Conservation (phyloP, 2,888 invertebrate species). For the Choreutis nemorana region DNA sequence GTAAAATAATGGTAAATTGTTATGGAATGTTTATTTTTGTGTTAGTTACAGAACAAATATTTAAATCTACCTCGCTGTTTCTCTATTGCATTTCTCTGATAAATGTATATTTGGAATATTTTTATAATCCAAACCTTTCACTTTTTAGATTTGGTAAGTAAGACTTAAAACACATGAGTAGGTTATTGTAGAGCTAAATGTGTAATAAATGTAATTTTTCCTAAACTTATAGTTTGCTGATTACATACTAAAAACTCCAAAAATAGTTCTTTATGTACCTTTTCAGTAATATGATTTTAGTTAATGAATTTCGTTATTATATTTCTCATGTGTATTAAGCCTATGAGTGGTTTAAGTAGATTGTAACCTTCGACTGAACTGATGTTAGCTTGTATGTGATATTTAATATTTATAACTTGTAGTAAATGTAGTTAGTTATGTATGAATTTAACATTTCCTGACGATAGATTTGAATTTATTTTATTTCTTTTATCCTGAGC, state of each 20-base stretch:
- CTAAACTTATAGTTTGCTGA: not conserved
- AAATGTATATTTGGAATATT: too few relatives aligned
- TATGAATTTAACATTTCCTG: conserved; percentile 31
- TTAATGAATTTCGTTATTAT: too few relatives aligned
- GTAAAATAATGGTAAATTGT: conserved; percentile 2
- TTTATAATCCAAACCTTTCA: too few relatives aligned
- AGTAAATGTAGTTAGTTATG: conserved; percentile 41
- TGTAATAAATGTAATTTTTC: too few relatives aligned
- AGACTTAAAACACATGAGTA: too few relatives aligned
- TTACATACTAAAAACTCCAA: too few relatives aligned
- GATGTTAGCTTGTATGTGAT: conserved; percentile 63
- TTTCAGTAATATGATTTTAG: too few relatives aligned
- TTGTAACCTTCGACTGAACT: conserved; percentile 53
- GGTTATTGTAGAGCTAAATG: not conserved
- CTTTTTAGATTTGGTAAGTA: too few relatives aligned
- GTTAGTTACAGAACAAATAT: conserved; percentile 25
- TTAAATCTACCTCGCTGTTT: conserved; percentile 44
- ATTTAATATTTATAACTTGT: conserved; percentile 60
- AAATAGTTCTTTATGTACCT: too few relatives aligned
- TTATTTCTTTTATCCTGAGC: not conserved
- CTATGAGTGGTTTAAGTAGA: conserved; percentile 25
- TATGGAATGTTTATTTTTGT: not conserved
- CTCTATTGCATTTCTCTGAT: conserved; percentile 27
- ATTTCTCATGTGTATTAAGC: conserved; percentile 1
- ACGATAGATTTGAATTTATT: conserved; percentile 16